phyloP scores from a whole-genome alignment of 1,140 invertebrate species.

The Lepidotrigona ventralis region DNA sequence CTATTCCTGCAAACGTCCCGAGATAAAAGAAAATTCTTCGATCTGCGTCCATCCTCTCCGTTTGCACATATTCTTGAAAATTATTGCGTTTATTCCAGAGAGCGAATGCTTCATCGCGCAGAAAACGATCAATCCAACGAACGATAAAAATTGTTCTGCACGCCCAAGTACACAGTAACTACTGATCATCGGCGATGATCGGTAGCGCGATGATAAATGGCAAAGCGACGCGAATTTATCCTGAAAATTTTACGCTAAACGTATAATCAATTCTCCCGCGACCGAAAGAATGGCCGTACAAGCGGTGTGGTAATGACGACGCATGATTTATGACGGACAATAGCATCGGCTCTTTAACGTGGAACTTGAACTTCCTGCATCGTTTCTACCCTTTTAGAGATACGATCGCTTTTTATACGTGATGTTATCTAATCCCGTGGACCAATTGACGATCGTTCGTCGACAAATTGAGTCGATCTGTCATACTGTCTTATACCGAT shows the following conservation, averaged over 20 bases:
- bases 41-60: too few species aligned
- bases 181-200: background rate
- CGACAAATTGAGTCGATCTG: background rate
- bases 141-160: background rate
- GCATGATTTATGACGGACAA: constrained; percentile 7
- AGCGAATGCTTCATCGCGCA: too few species aligned
- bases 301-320: background rate
- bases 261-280: background rate
- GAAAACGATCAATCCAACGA: too few species aligned
- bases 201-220: background rate
- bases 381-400: background rate
- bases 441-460: background rate
- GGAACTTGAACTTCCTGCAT: background rate
- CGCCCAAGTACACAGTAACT: background rate
- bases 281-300: background rate
- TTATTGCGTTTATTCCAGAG: background rate
- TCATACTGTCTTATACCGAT: background rate
- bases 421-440: background rate
- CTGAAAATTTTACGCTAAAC: background rate
- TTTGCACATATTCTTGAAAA: background rate
- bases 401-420: background rate
- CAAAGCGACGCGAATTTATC: background rate
- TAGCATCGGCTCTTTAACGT: background rate
- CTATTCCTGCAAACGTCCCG: too few species aligned
- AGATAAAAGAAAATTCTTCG: too few species aligned